phyloP scores from a whole-genome alignment of 2,113 vertebrate species.

The Rhinolophus sinicus region DNA sequence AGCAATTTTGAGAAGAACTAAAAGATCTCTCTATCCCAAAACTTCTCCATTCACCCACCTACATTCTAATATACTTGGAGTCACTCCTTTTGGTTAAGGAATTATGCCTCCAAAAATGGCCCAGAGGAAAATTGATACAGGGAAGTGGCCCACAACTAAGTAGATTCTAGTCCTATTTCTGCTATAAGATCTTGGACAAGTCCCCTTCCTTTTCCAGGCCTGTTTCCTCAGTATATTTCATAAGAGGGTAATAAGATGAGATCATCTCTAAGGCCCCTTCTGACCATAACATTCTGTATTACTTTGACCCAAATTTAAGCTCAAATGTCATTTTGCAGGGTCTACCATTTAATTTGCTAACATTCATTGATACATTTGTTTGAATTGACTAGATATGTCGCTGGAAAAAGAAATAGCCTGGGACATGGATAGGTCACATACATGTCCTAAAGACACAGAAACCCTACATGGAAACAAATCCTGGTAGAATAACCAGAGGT shows the following conservation, averaged over 20 bases:
- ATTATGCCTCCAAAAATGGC: neutral
- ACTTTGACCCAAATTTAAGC: neutral
- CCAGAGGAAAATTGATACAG: neutral
- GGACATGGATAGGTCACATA: neutral
- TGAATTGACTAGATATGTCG: neutral
- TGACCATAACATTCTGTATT: conserved; percentile 30
- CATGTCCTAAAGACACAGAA: conserved; percentile 23
- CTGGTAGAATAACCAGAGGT: neutral
- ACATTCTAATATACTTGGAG: neutral
- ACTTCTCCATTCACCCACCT: neutral
- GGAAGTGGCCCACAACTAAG: neutral
- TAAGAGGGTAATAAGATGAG: neutral
- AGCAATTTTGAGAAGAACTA: neutral
- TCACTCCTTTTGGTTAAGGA: conserved; percentile 8
- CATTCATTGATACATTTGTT: conserved; percentile 7
- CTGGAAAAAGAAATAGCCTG: neutral
- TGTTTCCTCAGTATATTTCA: conserved; percentile 33
- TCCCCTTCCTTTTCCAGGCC: neutral
- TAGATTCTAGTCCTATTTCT: conserved; percentile 1
- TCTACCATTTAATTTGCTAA: conserved; percentile 9
- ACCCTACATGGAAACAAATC: neutral
- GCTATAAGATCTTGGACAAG: neutral
- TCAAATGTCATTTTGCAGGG: neutral
- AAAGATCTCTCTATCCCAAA: neutral
- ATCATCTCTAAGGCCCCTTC: neutral